Base-by-base conservation (phyloP, 2,888 invertebrate genomes). In the Hedychridium roseum region DNA sequence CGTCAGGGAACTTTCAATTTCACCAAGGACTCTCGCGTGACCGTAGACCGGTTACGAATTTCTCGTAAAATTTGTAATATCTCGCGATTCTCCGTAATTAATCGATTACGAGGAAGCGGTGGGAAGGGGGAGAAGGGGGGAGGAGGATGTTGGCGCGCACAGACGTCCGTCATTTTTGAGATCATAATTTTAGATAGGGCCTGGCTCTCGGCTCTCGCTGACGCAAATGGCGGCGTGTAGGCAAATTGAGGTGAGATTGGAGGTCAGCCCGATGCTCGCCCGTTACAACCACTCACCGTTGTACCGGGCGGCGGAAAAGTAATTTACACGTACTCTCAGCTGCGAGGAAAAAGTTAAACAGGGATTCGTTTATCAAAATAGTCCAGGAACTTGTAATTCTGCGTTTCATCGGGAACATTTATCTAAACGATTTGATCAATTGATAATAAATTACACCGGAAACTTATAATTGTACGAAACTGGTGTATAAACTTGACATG, bases 231-330 rank as follows among this genome's bases (percentile, higher is more conserved):
- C 69, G 69, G 72, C 64, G 71, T 76, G 73, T 76, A 78, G 76
- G 78, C 76, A 78, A 78, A 78, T 77, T 77, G 77, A 78, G 78
- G 78, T 77, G 78, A 77, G 76, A 78, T 74, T 73, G 75, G 74
- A 75, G 78, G 77, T 78, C 78, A 76, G 68, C n/a, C n/a, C n/a
- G 57, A 65, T 66, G 70, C 70, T 68, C 69, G 71, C 70, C 71
- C 76, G 71, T 67, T 70, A 64, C 64, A 53, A 59, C 65, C 52
- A 41, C 43, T 48, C 51, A 54, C 43, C 55, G 46, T 50, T 64
- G 54, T 68, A 70, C 65, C 64, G 70, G 71, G 67, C 70, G 68
- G 57, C 64, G 40, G 62, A 50, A 48, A 54, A 68, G 49, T 62
- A 45, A 55, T 57, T 61, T 53, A 51, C 53, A 43, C 43, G 23